These are phyloP conservation scores for Anguilla obscura DNA, from an alignment of 2,797 vertebrate species.

Conservation along the genomic window DNA sequence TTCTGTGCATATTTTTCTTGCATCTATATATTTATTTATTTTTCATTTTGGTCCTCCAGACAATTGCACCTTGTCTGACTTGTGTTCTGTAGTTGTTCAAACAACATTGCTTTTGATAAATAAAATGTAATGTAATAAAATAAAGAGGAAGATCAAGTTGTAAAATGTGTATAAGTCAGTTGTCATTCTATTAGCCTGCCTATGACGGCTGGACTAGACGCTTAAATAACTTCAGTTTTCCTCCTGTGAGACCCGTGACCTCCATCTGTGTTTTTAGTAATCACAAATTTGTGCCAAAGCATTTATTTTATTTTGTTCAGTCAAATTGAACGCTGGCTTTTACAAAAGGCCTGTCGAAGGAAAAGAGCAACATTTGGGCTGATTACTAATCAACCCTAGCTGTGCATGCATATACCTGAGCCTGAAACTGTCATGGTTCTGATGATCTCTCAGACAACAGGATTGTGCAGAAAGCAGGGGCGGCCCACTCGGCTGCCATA, in stretches of 20 bases:
- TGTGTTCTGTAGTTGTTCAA: no score
- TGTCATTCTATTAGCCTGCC: conserved; percentile 12
- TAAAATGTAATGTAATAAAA: not conserved
- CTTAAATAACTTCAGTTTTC: not conserved
- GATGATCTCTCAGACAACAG: not conserved
- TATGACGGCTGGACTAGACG: not conserved
- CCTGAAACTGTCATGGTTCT: not conserved
- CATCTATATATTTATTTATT: no score
- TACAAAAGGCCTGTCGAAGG: not conserved
- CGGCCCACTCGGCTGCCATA: not conserved
- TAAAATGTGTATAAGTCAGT: not conserved
- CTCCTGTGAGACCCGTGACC: not conserved
- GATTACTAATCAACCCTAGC: not conserved
- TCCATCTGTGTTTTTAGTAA: not conserved
- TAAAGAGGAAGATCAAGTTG: not conserved
- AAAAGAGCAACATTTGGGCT: not conserved
- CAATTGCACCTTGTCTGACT: no score
- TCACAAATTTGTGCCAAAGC: not conserved
- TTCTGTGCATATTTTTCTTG: no score
- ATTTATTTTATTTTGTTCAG: not conserved
- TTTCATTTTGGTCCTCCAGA: no score
- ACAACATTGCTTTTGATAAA: no score
- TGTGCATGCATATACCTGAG: not conserved
- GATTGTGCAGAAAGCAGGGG: not conserved
- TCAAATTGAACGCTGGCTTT: not conserved